Base-by-base conservation (phyloP, 2,113 vertebrate genomes). In the Macrotis lagotis region DNA sequence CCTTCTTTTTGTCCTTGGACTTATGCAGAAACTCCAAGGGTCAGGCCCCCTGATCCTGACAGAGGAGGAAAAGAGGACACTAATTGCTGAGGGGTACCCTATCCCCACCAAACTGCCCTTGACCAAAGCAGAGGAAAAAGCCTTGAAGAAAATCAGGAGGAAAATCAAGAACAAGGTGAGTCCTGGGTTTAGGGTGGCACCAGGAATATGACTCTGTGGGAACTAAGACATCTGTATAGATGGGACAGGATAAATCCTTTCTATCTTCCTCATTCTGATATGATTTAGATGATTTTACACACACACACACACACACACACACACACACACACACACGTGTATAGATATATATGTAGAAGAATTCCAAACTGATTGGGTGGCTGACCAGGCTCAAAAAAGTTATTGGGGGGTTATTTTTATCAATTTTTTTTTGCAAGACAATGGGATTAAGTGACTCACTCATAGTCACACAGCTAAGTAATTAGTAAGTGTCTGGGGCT, bases 141-240 rank as follows among this genome's bases (percentile, higher is more conserved):
- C 99, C 9, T 98, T 99, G 93, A 99, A 99, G 98, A 99, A 99
- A 98, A 99, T 99, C 95, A 99, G 99, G 95, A 99, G 99, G 97
- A 99, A 99, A 98, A 99, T 99, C 97, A 99, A 99, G 96, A 99
- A 99, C 94, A 99, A 99, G 98, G 99, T 99, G 95, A 97, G 3
- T 0, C 47, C 83, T 92, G 50, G 94, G 50, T 14, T 24, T 31
- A 0, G 22, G 90, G 66, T 28, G n/a, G 19, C n/a, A 88, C 95
- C 37, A 83, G n/a, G 66, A 83, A 83, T 44, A n/a, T 83, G 14
- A 0, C 52, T 50, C 24, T 0, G 10, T 8, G 94, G 83, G 49
- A 95, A 31, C n/a, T 83, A 50, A 93, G 24, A 19, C n/a, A 12
- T 83, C 19, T 24, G 7, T 44, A 83, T 44, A 8, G 22, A 44